Evolutionary conservation across 64 coral and sea anemone genomes (phyloP).

Genomic region (Hydrozoanthus tunicans): DNA sequence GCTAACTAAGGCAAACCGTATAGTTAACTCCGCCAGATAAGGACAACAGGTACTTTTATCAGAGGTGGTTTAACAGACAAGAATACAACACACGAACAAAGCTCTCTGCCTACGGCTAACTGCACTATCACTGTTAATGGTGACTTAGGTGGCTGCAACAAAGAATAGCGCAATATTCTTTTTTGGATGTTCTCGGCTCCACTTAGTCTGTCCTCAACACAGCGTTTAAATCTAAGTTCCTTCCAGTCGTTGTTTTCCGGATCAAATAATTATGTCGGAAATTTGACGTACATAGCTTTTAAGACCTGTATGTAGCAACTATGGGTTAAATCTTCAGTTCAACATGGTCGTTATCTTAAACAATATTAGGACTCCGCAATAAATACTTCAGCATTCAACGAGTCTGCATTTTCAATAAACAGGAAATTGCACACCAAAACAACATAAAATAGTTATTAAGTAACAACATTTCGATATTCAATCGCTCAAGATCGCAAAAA

Average conservation of each 20-base stretch:
- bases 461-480: conserved; percentile 24
- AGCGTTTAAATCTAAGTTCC: not conserved
- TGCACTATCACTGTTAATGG: conserved; percentile 24
- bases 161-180: conserved; percentile 19
- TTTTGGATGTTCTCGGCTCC: conserved; percentile 32
- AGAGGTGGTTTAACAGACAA: not conserved
- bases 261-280: conserved; percentile 7
- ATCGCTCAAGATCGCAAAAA: not conserved
- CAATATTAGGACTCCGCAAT: not conserved
- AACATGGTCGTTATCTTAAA: not conserved
- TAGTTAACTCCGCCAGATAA: not conserved
- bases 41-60: conserved; percentile 23
- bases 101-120: conserved; percentile 34
- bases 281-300: not conserved
- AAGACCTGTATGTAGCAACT: not conserved
- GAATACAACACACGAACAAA: conserved; percentile 37
- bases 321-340: not conserved
- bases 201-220: conserved; percentile 24
- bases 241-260: not conserved
- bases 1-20: not conserved
- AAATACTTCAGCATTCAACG: not conserved
- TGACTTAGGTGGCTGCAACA: conserved; percentile 5
- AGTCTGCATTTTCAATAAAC: conserved; percentile 42
- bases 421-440: conserved; percentile 9
- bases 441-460: not conserved